Evolutionary conservation across 2,888 invertebrate species (phyloP).

Genomic region (Copidosoma aretas): DNA sequence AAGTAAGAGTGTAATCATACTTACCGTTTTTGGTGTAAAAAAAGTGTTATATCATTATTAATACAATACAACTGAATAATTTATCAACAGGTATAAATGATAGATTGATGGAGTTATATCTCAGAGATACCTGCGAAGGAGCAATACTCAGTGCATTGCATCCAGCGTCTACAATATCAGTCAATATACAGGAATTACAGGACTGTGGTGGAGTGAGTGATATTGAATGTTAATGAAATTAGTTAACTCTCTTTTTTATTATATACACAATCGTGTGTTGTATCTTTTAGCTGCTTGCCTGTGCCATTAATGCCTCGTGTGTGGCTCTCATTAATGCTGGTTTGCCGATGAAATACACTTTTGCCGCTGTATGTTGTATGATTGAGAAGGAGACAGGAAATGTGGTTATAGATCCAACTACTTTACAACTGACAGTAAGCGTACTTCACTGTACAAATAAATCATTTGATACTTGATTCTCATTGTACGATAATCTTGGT

Average conservation of each 20-base stretch:
- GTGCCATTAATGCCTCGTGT: slow-evolving; percentile 83
- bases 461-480: slow-evolving; percentile 1
- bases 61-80: too few species aligned
- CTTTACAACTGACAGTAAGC: slow-evolving; percentile 61
- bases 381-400: slow-evolving; percentile 68
- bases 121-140: slow-evolving; percentile 79
- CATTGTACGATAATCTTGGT: slow-evolving; percentile 6
- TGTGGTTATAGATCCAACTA: slow-evolving; percentile 71
- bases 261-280: neutral
- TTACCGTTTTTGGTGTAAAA: too few species aligned
- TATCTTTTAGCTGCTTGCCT: slow-evolving; percentile 73
- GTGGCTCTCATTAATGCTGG: slow-evolving; percentile 83
- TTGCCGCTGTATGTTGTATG: slow-evolving; percentile 81
- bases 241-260: slow-evolving; percentile 43
- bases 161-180: slow-evolving; percentile 79
- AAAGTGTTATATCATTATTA: too few species aligned
- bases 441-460: slow-evolving; percentile 29
- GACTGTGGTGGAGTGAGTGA: slow-evolving; percentile 77
- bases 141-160: slow-evolving; percentile 75
- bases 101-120: slow-evolving; percentile 76
- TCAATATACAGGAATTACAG: slow-evolving; percentile 87
- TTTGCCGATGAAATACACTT: slow-evolving; percentile 80
- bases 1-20: slow-evolving; percentile 56
- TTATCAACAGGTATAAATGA: slow-evolving; percentile 67
- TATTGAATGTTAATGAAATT: slow-evolving; percentile 6